Base-by-base conservation (phyloP, 2,113 vertebrate genomes). In the Oophaga pumilio region DNA sequence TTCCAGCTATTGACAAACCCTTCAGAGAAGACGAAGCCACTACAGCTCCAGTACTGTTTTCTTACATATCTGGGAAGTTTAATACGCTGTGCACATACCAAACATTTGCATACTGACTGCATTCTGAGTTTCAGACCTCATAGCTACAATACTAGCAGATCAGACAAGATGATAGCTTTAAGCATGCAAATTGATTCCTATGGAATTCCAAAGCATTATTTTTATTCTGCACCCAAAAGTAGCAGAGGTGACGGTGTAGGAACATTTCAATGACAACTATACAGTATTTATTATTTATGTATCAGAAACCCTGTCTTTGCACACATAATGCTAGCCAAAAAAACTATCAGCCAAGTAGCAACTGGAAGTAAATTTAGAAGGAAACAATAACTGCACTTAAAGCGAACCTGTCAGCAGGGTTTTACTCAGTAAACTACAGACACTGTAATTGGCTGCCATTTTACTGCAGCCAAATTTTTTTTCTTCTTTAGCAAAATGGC, bases 91-190 rank as follows among this genome's bases (percentile, higher is more conserved):
- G 76, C 76, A 78, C 76, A 78, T 78, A 56, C 8, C n/a, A 57
- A 1, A 78, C 6, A 78, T 78, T 78, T 78, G 53, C 76, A 78
- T 78, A 78, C 24, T 78, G 52, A 78, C 52, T 78, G 57, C 11
- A 78, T 78, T 78, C n/a, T 26, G 76, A 57, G 76, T 28, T 57
- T 26, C 24, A 57, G 13, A 26, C 18, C 53, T 57, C 52, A 78
- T 57, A 26, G 76, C 76, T 78, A 49, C 76, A 78, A 53, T n/a
- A 24, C 76, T 77, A 24, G 52, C 4, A 77, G 76, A 78, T 57
- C 52, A 50, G n/a, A 78, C 13, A 17, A 71, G 53, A 49, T 56
- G 76, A 77, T 77, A 77, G 8, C 12, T 24, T 52, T 13, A 78
- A 57, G 57, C 7, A 8, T 26, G 12, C 6, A 78, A 56, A 78